These are phyloP conservation scores for Odontomyia ornata DNA, from an alignment of 2,888 invertebrate species.

Conservation along the genomic window DNA sequence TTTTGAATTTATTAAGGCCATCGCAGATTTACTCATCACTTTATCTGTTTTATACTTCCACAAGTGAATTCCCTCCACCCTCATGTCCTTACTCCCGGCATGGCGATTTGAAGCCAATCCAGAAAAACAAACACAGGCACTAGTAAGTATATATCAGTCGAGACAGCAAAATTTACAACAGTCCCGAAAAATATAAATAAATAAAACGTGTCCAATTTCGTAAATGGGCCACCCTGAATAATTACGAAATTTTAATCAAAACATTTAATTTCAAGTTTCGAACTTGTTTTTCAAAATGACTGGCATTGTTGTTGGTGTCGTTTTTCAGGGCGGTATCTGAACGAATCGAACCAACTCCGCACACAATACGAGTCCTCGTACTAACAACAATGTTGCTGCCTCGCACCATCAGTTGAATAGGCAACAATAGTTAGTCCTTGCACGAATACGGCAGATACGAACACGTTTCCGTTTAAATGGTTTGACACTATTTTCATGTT, in stretches of 20 bases:
- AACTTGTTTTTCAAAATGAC: conserved; percentile 25
- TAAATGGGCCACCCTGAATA: conserved; percentile 43
- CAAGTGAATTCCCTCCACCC: too few species aligned
- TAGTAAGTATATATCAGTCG: too few species aligned
- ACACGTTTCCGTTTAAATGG: conserved; percentile 8
- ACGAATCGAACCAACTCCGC: background rate
- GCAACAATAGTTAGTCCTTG: background rate
- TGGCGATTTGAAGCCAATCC: too few species aligned
- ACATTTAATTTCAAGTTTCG: conserved; percentile 47
- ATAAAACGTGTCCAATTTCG: conserved; percentile 45
- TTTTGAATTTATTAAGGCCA: too few species aligned
- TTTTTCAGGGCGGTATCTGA: background rate
- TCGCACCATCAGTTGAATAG: too few species aligned
- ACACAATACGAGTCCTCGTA: too few species aligned
- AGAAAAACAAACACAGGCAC: too few species aligned
- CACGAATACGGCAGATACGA: background rate
- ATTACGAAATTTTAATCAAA: conserved; percentile 47
- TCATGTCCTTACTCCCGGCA: too few species aligned
- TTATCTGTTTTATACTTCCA: too few species aligned
- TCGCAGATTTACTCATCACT: too few species aligned
- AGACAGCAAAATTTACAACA: conserved; percentile 12
- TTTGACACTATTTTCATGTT: conserved; percentile 35
- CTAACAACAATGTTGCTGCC: too few species aligned
- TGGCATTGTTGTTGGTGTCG: background rate
- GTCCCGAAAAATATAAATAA: conserved; percentile 36